Conservation (phyloP, 2,113 vertebrate genomes). For the Leiothrix lutea region DNA sequence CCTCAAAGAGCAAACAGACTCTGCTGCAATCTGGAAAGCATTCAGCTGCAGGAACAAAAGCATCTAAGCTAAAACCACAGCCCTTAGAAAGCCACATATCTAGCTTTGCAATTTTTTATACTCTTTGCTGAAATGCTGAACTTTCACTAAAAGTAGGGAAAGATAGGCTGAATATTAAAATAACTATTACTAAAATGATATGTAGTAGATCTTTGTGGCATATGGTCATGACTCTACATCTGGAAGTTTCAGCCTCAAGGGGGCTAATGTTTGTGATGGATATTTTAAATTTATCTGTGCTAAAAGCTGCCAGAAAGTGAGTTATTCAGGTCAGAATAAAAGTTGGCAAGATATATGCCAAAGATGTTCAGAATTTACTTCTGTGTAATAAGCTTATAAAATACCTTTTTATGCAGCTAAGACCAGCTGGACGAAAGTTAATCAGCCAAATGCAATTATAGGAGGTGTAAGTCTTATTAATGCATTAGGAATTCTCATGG, state of each 20-base stretch:
- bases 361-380: slow-evolving; percentile 71
- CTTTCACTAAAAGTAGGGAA: neutral
- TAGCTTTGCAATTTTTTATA: neutral
- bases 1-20: slow-evolving; percentile 54
- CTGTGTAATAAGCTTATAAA: slow-evolving; percentile 64
- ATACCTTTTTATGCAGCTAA: slow-evolving; percentile 73
- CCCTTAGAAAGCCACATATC: neutral
- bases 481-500: slow-evolving; percentile 71
- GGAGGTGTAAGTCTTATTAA: slow-evolving; percentile 67
- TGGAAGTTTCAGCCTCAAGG: slow-evolving; percentile 69
- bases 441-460: slow-evolving; percentile 75
- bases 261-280: slow-evolving; percentile 66
- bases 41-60: slow-evolving; percentile 55
- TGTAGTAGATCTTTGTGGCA: neutral
- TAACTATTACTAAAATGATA: slow-evolving; percentile 16
- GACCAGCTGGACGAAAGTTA: slow-evolving; percentile 77
- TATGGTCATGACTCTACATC: slow-evolving; percentile 71
- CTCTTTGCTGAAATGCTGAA: neutral
- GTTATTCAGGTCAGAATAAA: slow-evolving; percentile 67
- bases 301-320: slow-evolving; percentile 61
- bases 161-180: neutral
- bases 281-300: slow-evolving; percentile 69
- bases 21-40: slow-evolving; percentile 34
- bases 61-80: neutral
- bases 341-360: slow-evolving; percentile 67